Base-by-base conservation (phyloP, 2,797 vertebrate species). In the Liparis tanakae region DNA sequence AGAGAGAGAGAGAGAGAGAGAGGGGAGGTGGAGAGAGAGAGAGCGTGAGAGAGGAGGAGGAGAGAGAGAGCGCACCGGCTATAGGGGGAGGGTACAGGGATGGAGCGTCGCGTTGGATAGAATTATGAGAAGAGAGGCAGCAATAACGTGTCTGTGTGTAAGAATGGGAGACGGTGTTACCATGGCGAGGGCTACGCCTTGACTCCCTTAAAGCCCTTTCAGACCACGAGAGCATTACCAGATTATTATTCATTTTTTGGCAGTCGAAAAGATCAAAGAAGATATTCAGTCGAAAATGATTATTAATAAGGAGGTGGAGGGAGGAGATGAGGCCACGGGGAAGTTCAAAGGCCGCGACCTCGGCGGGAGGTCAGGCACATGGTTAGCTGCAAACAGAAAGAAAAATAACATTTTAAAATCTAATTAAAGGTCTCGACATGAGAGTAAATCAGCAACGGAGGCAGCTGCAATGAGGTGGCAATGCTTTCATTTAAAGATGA, bases 181-280 rank as follows among this genome's bases (percentile, higher is more conserved):
- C 90, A 92, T 93, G 91, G 90, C 84, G 89, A 92, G 67, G 85
- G 83, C 55, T 83, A 86, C 80, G 51, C 79, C 83, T 87, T 72
- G 85, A 85, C 55, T 87, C 79, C 76, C 76, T 71, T 68, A 74
- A 78, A 84, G 71, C 74, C 54, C 77, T 79, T 69, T 70, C 51
- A 76, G 54, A 84, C 58, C 33, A 63, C 39, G 36, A 17, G 20
- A 62, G 58, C 18, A 44, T 30, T 30, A 30, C 25, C 25, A 1
- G 25, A 30, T n/a, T 59, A 1, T 20, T n/a, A 18, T 48, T n/a
- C 20, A 10, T 51, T 51, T 12, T 5, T 62, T 36, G 25, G 36
- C 18, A 50, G 51, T 69, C 5, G 20, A 5, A 44, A 36, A 39
- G 20, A 79, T 59, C 20, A 74, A 72, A 74, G 12, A 9, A 67